Evolutionary conservation across 2,113 vertebrate genomes (phyloP).

Genomic region (Capreolus pygargus): DNA sequence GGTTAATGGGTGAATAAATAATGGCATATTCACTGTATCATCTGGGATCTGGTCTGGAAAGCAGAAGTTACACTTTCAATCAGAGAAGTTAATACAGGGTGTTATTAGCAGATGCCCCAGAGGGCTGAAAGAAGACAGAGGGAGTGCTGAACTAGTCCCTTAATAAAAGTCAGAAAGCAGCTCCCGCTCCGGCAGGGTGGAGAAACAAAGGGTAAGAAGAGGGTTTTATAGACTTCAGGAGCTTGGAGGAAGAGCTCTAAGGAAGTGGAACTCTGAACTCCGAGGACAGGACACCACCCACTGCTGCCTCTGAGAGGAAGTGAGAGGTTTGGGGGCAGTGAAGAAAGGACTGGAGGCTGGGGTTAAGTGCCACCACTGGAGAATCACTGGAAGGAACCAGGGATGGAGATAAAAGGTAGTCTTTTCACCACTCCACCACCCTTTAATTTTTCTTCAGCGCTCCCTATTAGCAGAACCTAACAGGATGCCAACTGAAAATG

Average conservation of each 20-base stretch:
- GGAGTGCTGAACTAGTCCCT: not conserved
- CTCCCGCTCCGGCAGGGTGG: not conserved
- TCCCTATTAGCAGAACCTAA: not conserved
- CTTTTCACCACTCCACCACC: not conserved
- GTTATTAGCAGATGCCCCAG: not conserved
- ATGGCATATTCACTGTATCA: not conserved
- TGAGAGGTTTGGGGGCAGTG: not conserved
- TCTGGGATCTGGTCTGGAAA: not conserved
- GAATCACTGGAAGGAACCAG: not conserved
- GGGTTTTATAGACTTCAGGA: not conserved
- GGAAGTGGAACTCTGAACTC: not conserved
- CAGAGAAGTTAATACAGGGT: not conserved
- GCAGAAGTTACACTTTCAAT: not conserved
- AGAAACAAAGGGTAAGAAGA: not conserved
- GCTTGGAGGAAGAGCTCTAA: not conserved
- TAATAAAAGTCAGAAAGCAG: not conserved
- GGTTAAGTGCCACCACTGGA: not conserved
- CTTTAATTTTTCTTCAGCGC: not conserved
- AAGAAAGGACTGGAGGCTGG: not conserved
- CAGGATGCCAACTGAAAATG: not conserved
- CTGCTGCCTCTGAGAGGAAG: not conserved
- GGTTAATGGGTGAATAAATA: not conserved
- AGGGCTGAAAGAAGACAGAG: not conserved
- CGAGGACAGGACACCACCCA: not conserved
- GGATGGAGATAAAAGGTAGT: not conserved